Evolutionary conservation across 2,113 vertebrate species (phyloP).

Genomic region (Cinclus mexicanus): DNA sequence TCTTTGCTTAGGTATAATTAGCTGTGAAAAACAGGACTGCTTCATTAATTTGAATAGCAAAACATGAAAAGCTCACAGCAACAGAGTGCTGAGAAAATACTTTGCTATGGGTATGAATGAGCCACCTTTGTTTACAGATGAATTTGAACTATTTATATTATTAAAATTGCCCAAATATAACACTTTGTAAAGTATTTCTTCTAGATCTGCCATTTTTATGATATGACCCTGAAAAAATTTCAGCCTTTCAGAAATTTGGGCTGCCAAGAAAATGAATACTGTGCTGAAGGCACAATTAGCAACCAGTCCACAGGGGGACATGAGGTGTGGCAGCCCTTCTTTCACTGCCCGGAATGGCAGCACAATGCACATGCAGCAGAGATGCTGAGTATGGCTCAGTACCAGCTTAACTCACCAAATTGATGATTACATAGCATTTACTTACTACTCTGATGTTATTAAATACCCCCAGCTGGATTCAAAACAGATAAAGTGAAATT

Average conservation of each 20-base stretch:
- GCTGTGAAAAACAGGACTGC: not conserved
- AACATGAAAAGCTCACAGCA: not conserved
- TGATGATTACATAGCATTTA: slow-evolving; percentile 17
- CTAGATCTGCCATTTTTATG: not conserved
- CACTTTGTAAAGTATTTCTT: not conserved
- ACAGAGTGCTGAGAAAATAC: not conserved
- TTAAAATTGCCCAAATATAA: not conserved
- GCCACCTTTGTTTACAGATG: not conserved
- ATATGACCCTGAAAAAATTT: not conserved
- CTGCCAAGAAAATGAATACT: not conserved
- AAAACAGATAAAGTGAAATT: slow-evolving; percentile 9
- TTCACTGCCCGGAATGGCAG: not conserved
- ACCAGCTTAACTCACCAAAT: not conserved
- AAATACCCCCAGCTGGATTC: not conserved
- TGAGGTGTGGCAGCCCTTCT: not conserved
- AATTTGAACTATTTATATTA: not conserved
- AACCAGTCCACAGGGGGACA: not conserved
- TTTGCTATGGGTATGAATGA: not conserved
- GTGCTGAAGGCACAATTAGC: not conserved
- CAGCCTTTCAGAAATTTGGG: not conserved
- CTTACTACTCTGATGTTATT: not conserved
- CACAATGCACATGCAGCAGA: not conserved
- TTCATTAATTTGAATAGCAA: not conserved
- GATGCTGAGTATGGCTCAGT: not conserved
- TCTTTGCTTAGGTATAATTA: not conserved